Percentiles rank a stretch among this genome's conserved stretches.
These are phyloP conservation scores for Pristionchus japonicus DNA, from an alignment of 2,888 invertebrate genomes.

Conservation along the genomic window DNA sequence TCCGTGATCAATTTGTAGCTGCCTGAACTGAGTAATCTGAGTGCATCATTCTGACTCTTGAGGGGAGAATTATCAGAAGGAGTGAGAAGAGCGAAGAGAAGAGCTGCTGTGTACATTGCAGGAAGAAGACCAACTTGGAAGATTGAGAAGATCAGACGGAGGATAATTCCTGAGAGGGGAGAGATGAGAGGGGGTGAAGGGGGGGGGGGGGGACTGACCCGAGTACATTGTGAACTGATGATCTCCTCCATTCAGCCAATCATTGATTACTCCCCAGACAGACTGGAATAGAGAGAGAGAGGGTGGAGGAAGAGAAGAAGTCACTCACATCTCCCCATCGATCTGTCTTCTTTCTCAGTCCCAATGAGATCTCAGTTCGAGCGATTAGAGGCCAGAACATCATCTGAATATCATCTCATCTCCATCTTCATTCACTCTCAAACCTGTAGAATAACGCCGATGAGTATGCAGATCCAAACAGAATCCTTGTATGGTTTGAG, in stretches of 20 bases:
- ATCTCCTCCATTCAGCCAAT: conserved; percentile 19
- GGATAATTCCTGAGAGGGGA: not conserved
- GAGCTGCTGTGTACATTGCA: conserved; percentile 40
- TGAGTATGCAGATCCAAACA: conserved; percentile 25
- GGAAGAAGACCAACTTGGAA: conserved; percentile 46
- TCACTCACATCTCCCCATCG: conserved; percentile 12
- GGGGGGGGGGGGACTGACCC: not conserved
- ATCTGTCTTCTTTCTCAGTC: not conserved
- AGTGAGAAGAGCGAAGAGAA: conserved; percentile 38
- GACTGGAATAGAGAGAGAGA: not conserved
- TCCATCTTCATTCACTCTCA: not conserved
- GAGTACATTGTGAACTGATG: not conserved
- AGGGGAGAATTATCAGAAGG: conserved; percentile 38
- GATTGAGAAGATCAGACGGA: conserved; percentile 39
- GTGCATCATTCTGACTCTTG: conserved; percentile 34
- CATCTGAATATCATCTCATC: not conserved
- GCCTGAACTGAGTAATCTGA: not conserved
- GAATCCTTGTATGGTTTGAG: conserved; percentile 20
- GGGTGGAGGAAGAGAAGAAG: not conserved
- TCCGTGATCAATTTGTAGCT: conserved; percentile 25
- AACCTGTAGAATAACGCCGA: conserved; percentile 28
- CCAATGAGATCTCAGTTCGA: conserved; percentile 12
- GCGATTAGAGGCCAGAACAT: not conserved
- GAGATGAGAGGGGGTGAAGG: not conserved
- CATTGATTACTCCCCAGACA: conserved; percentile 13